phyloP scores from a whole-genome alignment of 1,140 invertebrate species.

The Aphis craccivora region DNA sequence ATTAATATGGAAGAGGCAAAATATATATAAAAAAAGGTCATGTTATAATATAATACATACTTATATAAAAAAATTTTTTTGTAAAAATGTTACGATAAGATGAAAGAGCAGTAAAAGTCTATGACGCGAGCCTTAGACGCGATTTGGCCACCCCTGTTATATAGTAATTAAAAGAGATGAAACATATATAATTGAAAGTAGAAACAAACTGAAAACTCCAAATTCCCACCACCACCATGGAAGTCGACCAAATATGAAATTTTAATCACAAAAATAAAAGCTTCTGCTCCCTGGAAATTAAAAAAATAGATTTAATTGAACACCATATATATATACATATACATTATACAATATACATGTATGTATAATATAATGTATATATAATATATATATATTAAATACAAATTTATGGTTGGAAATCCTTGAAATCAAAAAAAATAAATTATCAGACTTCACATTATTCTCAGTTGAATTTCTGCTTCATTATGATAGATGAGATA shows the following conservation, averaged over 20 bases:
- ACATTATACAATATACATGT: too few relatives aligned
- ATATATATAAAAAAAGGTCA: too few relatives aligned
- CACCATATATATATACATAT: background rate
- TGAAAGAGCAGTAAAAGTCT: too few relatives aligned
- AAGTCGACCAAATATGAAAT: background rate
- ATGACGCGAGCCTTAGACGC: too few relatives aligned
- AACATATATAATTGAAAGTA: background rate
- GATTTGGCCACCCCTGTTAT: too few relatives aligned
- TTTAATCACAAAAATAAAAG: background rate
- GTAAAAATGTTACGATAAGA: too few relatives aligned
- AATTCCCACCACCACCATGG: background rate
- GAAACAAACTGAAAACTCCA: background rate
- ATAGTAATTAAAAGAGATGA: slow-evolving; percentile 28
- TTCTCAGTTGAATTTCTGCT: slow-evolving; percentile 15
- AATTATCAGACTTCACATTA: slow-evolving; percentile 20
- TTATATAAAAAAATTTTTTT: too few relatives aligned
- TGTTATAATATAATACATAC: too few relatives aligned
- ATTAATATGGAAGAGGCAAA: too few relatives aligned
- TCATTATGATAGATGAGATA: background rate
- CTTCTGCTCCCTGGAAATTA: slow-evolving; percentile 23
- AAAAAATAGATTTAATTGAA: slow-evolving; percentile 4
- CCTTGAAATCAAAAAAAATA: slow-evolving; percentile 29
- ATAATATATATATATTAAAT: background rate
- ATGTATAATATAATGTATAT: too few relatives aligned
- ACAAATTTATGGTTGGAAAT: background rate